These are phyloP conservation scores for Condylostylus longicornis DNA, from an alignment of 1,140 invertebrate genomes.

Conservation along the genomic window DNA sequence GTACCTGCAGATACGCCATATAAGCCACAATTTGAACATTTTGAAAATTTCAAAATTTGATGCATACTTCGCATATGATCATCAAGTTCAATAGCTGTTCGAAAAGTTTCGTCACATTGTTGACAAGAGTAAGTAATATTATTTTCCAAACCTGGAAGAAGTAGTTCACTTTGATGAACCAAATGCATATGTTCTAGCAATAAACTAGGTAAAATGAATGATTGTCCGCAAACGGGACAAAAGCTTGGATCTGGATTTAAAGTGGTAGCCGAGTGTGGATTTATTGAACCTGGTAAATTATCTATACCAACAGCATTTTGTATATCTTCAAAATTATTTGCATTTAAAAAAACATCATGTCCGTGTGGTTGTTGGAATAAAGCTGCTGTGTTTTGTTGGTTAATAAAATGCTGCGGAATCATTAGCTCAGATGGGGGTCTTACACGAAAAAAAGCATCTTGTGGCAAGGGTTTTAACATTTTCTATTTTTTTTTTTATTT, in stretches of 20 bases:
- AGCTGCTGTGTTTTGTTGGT: no score
- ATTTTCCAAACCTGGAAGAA: neutral
- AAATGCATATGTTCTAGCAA: slow-evolving; percentile 26
- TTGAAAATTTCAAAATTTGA: slow-evolving; percentile 23
- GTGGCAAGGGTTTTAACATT: no score
- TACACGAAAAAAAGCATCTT: no score
- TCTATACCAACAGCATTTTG: no score
- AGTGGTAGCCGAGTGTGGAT: no score
- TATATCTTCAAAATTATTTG: no score
- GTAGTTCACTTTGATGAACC: slow-evolving; percentile 14
- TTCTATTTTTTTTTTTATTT: no score
- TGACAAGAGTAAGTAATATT: slow-evolving; percentile 19
- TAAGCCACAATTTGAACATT: slow-evolving; percentile 23
- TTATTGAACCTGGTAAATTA: no score
- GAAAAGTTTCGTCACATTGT: slow-evolving; percentile 29
- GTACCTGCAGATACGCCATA: slow-evolving; percentile 24
- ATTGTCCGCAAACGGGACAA: slow-evolving; percentile 28
- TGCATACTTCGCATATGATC: slow-evolving; percentile 26
- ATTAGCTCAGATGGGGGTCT: no score
- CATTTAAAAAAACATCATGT: no score
- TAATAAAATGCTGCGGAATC: no score
- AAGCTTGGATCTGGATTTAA: slow-evolving; percentile 26
- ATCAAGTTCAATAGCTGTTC: slow-evolving; percentile 20
- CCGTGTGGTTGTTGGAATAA: no score
- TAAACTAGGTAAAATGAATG: slow-evolving; percentile 23